Evolutionary conservation across 2,113 vertebrate genomes (phyloP).

Genomic region (Megaptera novaeangliae): DNA sequence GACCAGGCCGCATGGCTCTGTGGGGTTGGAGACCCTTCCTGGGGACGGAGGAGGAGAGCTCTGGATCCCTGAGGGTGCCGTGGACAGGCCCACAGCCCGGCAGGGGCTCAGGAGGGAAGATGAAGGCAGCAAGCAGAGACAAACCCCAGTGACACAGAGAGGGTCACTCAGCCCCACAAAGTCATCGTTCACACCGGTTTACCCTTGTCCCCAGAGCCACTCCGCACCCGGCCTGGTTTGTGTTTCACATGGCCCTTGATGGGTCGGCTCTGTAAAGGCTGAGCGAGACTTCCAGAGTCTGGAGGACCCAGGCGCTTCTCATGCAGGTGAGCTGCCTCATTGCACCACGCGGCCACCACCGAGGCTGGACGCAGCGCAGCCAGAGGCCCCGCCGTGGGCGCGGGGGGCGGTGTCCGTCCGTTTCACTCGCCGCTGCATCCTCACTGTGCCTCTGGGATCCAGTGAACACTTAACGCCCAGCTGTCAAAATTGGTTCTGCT

Average conservation of each 20-base stretch:
- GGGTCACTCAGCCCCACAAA: neutral
- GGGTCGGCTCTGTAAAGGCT: neutral
- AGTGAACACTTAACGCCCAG: neutral
- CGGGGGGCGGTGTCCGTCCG: neutral
- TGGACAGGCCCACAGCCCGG: neutral
- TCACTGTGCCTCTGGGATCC: neutral
- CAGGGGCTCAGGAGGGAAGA: neutral
- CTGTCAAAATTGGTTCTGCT: conserved; percentile 17
- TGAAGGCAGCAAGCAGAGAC: neutral
- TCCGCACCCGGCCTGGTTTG: neutral
- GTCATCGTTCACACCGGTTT: neutral
- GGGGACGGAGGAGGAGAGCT: neutral
- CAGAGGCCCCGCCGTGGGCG: neutral
- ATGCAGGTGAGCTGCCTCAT: neutral
- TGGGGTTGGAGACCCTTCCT: no score
- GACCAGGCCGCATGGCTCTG: neutral
- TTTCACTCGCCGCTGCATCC: neutral
- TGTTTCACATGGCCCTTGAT: neutral
- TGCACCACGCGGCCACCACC: neutral
- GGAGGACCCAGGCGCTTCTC: neutral
- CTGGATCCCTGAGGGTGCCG: neutral
- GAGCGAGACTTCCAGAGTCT: neutral
- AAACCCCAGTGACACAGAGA: neutral
- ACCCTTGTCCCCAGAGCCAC: neutral
- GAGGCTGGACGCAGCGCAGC: neutral